A percentile compares a stretch with the other conserved stretches of the same genome.
These are phyloP conservation scores for Eledona agricola DNA, from an alignment of 2,888 invertebrate species.

Conservation along the genomic window DNA sequence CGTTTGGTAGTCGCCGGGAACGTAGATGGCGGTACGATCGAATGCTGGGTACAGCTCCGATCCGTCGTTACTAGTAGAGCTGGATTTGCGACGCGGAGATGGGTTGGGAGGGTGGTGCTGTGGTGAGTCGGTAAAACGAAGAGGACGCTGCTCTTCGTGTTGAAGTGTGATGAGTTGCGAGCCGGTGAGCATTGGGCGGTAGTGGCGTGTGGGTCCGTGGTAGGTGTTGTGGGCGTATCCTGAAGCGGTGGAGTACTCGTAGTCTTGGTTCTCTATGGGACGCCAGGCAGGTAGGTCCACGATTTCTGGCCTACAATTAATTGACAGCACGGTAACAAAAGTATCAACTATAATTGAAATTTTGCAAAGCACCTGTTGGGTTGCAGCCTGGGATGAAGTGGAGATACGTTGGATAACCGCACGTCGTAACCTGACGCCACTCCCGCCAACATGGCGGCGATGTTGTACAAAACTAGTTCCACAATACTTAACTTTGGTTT, in stretches of 20 bases:
- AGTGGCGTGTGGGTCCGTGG: conserved; percentile 84
- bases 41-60: conserved; percentile 66
- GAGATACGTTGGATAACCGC: conserved; percentile 84
- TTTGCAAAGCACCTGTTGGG: conserved; percentile 69
- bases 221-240: conserved; percentile 86
- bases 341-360: no score
- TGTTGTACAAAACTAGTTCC: conserved; percentile 85
- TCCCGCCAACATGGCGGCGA: conserved; percentile 89
- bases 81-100: conserved; percentile 78
- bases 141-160: conserved; percentile 70
- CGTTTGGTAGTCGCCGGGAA: conserved; percentile 60
- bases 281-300: conserved; percentile 59
- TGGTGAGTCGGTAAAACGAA: conserved; percentile 79
- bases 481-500: conserved; percentile 77
- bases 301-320: conserved; percentile 51
- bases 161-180: conserved; percentile 64
- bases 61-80: conserved; percentile 75
- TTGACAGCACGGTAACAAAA: no score
- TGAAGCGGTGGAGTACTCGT: conserved; percentile 67
- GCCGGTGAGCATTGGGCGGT: conserved; percentile 70
- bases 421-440: conserved; percentile 94
- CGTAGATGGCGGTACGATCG: conserved; percentile 64
- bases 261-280: conserved; percentile 62
- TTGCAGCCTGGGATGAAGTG: conserved; percentile 81
- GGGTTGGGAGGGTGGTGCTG: conserved; percentile 69